A percentile compares a stretch with the other conserved stretches of the same genome.
These are phyloP conservation scores for Scelioninae gen. 1 DNA, from an alignment of 2,888 invertebrate genomes.

Conservation along the genomic window DNA sequence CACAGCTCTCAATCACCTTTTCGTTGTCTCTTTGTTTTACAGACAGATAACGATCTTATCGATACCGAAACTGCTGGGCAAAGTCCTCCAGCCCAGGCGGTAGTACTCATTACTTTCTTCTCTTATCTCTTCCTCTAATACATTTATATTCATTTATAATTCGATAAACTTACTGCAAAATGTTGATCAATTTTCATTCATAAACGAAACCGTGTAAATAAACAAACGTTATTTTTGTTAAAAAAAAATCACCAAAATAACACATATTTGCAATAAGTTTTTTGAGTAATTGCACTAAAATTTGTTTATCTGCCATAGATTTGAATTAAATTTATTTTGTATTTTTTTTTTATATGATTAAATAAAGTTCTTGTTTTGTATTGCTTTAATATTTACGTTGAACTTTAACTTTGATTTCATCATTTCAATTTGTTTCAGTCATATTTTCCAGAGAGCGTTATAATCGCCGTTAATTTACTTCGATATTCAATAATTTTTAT, in stretches of 20 bases:
- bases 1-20: slow-evolving; percentile 81
- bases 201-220: neutral
- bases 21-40: slow-evolving; percentile 84
- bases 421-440: slow-evolving; percentile 10
- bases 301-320: neutral
- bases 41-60: slow-evolving; percentile 84
- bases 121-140: slow-evolving; percentile 75
- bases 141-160: slow-evolving; percentile 46
- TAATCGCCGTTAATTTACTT: slow-evolving; percentile 35
- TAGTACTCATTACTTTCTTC: slow-evolving; percentile 83
- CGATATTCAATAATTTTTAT: neutral
- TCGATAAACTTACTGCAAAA: slow-evolving; percentile 61
- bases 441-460: slow-evolving; percentile 51
- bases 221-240: too few relatives aligned
- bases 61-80: slow-evolving; percentile 85
- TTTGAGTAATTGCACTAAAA: neutral
- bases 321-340: too few relatives aligned
- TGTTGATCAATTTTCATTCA: neutral
- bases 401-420: slow-evolving; percentile 58
- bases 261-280: neutral
- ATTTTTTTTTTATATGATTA: neutral
- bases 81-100: slow-evolving; percentile 85
- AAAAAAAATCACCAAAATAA: too few relatives aligned
- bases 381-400: slow-evolving; percentile 56
- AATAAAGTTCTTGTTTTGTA: slow-evolving; percentile 28